Conservation (phyloP, 2,113 vertebrate species). For the Cricetomys ansorgei region DNA sequence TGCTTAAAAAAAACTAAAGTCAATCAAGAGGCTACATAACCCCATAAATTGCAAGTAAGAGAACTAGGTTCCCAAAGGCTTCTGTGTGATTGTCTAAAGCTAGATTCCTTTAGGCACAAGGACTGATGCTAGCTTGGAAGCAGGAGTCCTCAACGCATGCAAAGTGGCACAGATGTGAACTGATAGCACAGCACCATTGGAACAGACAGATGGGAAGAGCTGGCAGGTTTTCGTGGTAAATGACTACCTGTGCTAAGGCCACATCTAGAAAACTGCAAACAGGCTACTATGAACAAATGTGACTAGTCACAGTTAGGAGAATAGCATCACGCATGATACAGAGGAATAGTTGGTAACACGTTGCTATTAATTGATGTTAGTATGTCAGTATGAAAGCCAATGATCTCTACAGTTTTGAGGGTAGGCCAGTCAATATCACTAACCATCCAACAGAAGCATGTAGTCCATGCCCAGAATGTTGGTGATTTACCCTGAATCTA, state of each 20-base stretch:
- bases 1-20: neutral
- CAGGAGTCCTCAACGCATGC: neutral
- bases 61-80: neutral
- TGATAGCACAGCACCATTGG: neutral
- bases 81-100: neutral
- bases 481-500: neutral
- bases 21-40: neutral
- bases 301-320: conserved; percentile 11
- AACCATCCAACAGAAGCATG: neutral
- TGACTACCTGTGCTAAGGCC: neutral
- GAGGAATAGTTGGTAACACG: neutral
- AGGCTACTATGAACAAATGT: conserved; percentile 1
- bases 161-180: neutral
- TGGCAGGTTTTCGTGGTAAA: neutral
- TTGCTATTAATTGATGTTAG: neutral
- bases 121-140: neutral
- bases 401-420: neutral
- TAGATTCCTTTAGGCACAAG: neutral
- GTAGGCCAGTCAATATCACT: neutral
- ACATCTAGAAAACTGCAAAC: conserved; percentile 2
- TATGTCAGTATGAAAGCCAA: neutral
- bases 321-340: neutral
- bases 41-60: neutral
- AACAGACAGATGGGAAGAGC: neutral
- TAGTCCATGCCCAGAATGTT: neutral